These are phyloP conservation scores for Synergus umbraculus DNA, from an alignment of 2,888 invertebrate genomes.

Conservation along the genomic window DNA sequence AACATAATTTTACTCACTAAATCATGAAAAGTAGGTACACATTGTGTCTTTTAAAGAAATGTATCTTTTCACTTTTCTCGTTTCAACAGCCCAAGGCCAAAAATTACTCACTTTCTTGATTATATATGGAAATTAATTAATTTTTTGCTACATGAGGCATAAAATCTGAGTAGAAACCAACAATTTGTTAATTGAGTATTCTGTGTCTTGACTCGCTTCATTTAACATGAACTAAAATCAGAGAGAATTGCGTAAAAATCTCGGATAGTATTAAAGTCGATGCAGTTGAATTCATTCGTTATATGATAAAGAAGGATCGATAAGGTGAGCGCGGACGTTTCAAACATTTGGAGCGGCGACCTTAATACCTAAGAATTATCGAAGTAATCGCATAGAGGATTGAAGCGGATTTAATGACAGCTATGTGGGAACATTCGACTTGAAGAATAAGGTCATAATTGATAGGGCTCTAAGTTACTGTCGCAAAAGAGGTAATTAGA, in stretches of 20 bases:
- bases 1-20: too few relatives aligned
- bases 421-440: neutral
- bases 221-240: neutral
- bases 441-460: conserved; percentile 42
- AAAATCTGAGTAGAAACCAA: neutral
- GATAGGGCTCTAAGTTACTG: conserved; percentile 48
- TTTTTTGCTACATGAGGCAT: neutral
- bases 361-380: conserved; percentile 2
- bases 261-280: neutral
- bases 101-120: too few relatives aligned
- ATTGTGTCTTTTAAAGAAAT: too few relatives aligned
- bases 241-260: neutral
- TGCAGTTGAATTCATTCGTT: neutral
- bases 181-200: neutral
- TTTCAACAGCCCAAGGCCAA: too few relatives aligned
- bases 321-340: neutral
- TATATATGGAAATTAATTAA: too few relatives aligned
- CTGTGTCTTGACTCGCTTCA: neutral
- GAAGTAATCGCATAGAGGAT: neutral
- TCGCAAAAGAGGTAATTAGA: conserved; percentile 47
- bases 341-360: neutral
- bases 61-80: too few relatives aligned
- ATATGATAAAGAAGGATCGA: neutral
- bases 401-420: neutral
- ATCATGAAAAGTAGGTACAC: too few relatives aligned